Evolutionary conservation across 2,797 vertebrate genomes (phyloP), one percentile per base, ranked within the genome.

Genomic region (Thalassophryne amazonica): DNA sequence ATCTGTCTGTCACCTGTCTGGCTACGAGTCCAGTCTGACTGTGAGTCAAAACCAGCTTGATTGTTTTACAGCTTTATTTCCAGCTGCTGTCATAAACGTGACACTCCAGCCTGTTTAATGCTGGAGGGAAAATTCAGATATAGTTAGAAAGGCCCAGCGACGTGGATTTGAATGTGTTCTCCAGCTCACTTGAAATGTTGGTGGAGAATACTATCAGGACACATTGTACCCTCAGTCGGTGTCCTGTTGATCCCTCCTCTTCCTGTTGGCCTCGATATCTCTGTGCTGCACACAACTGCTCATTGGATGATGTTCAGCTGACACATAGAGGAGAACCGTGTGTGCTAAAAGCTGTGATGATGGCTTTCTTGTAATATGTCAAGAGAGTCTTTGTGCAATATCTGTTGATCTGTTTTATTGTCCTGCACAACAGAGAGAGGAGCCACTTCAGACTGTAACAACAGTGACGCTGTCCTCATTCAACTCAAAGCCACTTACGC

Each of bases 231-330:
- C 20, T 4, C 6, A 7, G 18, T 14, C 20, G 10, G 14, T n/a
- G 9, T 24, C 16, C 10, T 10, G 17, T 29, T 35, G 18, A 12
- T 42, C 18, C 3, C 19, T 31, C 20, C 3, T 8, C 62, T 82
- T 88, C 82, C 83, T 79, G 62, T 60, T 7, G 14, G 60, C 28
- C 48, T 43, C 32, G 69, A 48, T 90, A 90, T 91, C 86, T 60
- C 34, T 4, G 7, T 2, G 27, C 53, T 64, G 64, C 90, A 90
- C 80, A 52, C 85, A 75, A 80, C 86, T n/a, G 62, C 53, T 57
- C 21, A 4, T 37, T 31, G 74, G 80, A 85, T 79, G 72, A 64
- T 35, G 37, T 36, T 20, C 40, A 78, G 78, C 59, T 43, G 53
- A 21, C 37, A 56, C 27, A 53, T 4, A 34, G 28, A 28, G 4